These are phyloP conservation scores for Hypomecis atomaria DNA, from an alignment of 2,888 invertebrate species.

Conservation along the genomic window DNA sequence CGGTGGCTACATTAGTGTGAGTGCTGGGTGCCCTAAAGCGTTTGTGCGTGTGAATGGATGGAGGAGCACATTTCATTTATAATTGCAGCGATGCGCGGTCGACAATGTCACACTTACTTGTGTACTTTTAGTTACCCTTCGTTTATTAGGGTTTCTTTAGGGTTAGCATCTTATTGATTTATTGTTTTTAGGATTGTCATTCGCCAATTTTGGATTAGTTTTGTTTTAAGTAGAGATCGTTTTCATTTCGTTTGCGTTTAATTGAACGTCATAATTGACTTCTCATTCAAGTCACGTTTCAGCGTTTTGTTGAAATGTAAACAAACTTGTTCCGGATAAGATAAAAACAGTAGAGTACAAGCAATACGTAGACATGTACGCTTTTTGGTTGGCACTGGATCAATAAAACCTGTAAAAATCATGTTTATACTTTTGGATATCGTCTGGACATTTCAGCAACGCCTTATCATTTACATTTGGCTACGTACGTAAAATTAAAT, in stretches of 20 bases:
- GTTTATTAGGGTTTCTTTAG: slow-evolving; percentile 59
- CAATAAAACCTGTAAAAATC: slow-evolving; percentile 25
- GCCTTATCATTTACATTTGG: slow-evolving; percentile 5
- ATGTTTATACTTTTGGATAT: slow-evolving; percentile 27
- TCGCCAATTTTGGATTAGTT: slow-evolving; percentile 20
- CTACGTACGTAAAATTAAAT: not conserved
- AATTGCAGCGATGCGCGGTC: slow-evolving; percentile 83
- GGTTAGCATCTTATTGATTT: slow-evolving; percentile 46
- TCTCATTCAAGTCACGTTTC: slow-evolving; percentile 72
- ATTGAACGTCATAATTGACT: slow-evolving; percentile 4
- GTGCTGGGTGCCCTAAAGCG: slow-evolving; percentile 76
- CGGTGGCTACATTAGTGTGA: slow-evolving; percentile 56
- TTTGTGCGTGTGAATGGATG: slow-evolving; percentile 84
- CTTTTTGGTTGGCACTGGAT: slow-evolving; percentile 62
- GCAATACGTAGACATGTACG: slow-evolving; percentile 34
- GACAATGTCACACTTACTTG: slow-evolving; percentile 75
- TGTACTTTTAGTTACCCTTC: slow-evolving; percentile 68
- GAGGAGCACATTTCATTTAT: slow-evolving; percentile 84
- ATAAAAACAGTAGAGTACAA: slow-evolving; percentile 69
- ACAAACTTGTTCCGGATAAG: slow-evolving; percentile 83
- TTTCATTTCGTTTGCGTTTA: not conserved
- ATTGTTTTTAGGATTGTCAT: slow-evolving; percentile 37
- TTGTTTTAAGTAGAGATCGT: slow-evolving; percentile 6
- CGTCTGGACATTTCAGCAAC: slow-evolving; percentile 18
- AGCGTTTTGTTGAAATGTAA: slow-evolving; percentile 81